Evolutionary conservation across 1,140 invertebrate genomes (phyloP), one percentile per base, ranked within the genome.

Genomic region (Bilobella aurantiaca): DNA sequence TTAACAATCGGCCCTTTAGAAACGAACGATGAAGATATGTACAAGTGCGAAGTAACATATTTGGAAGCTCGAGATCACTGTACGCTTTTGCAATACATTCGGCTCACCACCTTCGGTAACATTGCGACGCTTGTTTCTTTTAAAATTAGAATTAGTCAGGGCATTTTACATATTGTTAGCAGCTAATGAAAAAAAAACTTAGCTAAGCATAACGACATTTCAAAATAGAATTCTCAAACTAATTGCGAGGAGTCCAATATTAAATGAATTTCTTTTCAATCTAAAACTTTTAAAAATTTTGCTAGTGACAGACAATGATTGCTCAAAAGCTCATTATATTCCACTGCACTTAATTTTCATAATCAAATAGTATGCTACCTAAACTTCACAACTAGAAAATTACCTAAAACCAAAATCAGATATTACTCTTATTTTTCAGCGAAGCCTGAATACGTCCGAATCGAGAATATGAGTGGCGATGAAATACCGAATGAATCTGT

Each of bases 31-130:
- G 89, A 91, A 73, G 89, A 87, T 0, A 80, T 86, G 8, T 92
- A 89, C 80, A 88, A 88, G 70, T 92, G 89, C 75, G 89, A 91
- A 76, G 87, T 90, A 66, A 91, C 89, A 1, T 91, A 90, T 76
- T 77, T 90, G 3, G 85, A 88, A 74, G 69, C 68, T 0, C 63
- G 67, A 56, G 69, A 69, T 30, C 70, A 71, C 47, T 73, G 69
- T 62, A 63, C 67, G 37, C 70, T 73, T 31, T 61, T 71, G 5
- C 70, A 73, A 46, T 72, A 67, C 49, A 69, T 69, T 58, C 61
- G 62, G 63, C 67, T 73, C 34, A 71, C 67, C 30, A 71, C 72
- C 62, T 69, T 68, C 62, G 72, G 69, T 73, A 66, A 67, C 64
- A 37, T 34, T 5, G 29, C n/a, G 27, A 23, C 53, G 12, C n/a